Evolutionary conservation across 1,140 invertebrate species (phyloP).

Genomic region (Forficula auricularia): DNA sequence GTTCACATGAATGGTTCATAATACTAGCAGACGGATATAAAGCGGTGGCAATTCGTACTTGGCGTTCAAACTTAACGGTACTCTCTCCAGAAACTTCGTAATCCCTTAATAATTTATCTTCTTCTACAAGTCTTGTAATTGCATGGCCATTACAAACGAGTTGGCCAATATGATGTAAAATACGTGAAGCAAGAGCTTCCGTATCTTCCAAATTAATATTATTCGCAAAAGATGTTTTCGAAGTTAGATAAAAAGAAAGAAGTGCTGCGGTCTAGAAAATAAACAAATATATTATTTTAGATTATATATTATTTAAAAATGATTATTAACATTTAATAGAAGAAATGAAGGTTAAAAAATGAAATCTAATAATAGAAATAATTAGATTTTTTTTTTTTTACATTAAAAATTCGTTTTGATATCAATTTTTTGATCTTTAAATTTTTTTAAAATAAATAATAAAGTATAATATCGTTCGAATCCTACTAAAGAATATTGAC

Average conservation of each 20-base stretch:
- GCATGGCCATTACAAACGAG: constrained; percentile 64
- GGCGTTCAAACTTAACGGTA: constrained; percentile 20
- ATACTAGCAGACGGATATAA: constrained; percentile 77
- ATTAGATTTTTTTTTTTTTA: no score
- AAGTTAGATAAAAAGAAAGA: constrained; percentile 30
- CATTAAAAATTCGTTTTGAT: no score
- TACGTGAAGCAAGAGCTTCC: constrained; percentile 34
- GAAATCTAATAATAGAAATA: no score
- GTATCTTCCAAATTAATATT: constrained; percentile 20
- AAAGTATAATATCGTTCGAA: no score
- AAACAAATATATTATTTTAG: constrained; percentile 13
- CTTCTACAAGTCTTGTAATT: constrained; percentile 32
- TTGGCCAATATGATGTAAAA: constrained; percentile 55
- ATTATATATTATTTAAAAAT: constrained; percentile 15
- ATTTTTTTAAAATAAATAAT: no score
- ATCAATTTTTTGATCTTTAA: no score
- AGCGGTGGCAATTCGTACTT: constrained; percentile 56
- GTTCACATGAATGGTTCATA: constrained; percentile 81
- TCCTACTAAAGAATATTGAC: constrained; percentile 45
- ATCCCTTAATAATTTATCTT: constrained; percentile 11
- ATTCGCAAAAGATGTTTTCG: constrained; percentile 14
- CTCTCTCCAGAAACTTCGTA: constrained; percentile 13
- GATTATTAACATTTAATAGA: no score
- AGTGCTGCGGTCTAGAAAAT: constrained; percentile 36
- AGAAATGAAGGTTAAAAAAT: no score